phyloP scores from a whole-genome alignment of 2,113 vertebrate species.

The Dasyprocta punctata region DNA sequence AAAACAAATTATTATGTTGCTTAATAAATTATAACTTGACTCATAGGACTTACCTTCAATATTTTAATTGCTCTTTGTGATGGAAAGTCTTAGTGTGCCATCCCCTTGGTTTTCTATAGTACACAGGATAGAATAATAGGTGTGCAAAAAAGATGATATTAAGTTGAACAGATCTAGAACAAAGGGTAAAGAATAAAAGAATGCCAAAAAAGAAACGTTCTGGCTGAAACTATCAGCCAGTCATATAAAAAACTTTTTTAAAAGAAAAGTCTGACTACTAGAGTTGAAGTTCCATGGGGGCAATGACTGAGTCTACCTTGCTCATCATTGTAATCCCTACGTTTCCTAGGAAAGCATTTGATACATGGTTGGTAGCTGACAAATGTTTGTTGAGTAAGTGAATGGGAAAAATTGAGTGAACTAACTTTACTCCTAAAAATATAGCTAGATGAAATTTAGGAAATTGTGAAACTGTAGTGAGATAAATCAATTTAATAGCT shows the following conservation, averaged over 20 bases:
- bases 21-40: constrained; percentile 37
- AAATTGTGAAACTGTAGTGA: background rate
- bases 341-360: background rate
- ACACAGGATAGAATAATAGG: background rate
- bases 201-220: background rate
- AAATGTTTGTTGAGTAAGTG: background rate
- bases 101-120: background rate
- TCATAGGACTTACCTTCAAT: background rate
- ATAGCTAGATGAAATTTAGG: background rate
- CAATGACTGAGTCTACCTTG: background rate
- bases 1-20: constrained; percentile 47
- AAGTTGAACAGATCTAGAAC: background rate
- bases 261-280: background rate
- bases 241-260: background rate
- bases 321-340: background rate
- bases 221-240: background rate
- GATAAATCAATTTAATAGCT: background rate
- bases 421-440: background rate
- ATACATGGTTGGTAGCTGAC: background rate
- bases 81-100: background rate
- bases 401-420: background rate
- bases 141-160: background rate
- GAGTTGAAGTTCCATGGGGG: background rate
- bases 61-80: constrained; percentile 7
- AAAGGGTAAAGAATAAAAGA: background rate